phyloP scores from a whole-genome alignment of 2,888 invertebrate species.

The Merodon equestris region DNA sequence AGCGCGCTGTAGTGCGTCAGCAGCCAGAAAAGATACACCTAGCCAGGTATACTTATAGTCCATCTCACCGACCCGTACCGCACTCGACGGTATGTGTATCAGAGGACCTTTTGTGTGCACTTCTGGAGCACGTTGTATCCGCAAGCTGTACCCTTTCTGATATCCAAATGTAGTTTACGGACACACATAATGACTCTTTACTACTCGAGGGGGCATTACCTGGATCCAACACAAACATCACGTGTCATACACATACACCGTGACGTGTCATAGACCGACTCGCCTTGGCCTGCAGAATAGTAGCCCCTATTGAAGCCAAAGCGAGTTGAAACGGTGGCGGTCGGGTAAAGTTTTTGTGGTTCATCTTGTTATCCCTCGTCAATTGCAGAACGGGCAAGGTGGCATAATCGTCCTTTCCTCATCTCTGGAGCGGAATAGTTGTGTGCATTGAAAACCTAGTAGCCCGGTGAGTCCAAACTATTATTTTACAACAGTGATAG shows the following conservation, averaged over 20 bases:
- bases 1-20: constrained; percentile 44
- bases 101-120: constrained; percentile 19
- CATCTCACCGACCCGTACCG: constrained; percentile 9
- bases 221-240: constrained; percentile 32
- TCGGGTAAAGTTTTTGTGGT: constrained; percentile 45
- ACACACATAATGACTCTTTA: constrained; percentile 38
- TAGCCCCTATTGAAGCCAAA: too few relatives aligned
- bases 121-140: constrained; percentile 40
- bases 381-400: constrained; percentile 38
- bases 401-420: constrained; percentile 46
- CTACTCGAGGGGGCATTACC: constrained; percentile 52
- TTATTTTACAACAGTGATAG: constrained; percentile 51
- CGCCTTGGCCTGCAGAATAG: constrained; percentile 15
- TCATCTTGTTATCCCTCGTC: constrained; percentile 57
- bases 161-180: constrained; percentile 45
- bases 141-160: constrained; percentile 22
- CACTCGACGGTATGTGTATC: background rate
- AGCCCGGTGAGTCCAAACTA: constrained; percentile 38
- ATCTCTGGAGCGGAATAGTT: constrained; percentile 47
- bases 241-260: constrained; percentile 21
- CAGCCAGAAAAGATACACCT: constrained; percentile 20
- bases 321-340: constrained; percentile 40
- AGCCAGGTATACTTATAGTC: constrained; percentile 14
- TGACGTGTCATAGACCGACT: constrained; percentile 7
- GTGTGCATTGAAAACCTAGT: constrained; percentile 44